phyloP scores from a whole-genome alignment of 2,113 vertebrate genomes.

The Thermophis baileyi region DNA sequence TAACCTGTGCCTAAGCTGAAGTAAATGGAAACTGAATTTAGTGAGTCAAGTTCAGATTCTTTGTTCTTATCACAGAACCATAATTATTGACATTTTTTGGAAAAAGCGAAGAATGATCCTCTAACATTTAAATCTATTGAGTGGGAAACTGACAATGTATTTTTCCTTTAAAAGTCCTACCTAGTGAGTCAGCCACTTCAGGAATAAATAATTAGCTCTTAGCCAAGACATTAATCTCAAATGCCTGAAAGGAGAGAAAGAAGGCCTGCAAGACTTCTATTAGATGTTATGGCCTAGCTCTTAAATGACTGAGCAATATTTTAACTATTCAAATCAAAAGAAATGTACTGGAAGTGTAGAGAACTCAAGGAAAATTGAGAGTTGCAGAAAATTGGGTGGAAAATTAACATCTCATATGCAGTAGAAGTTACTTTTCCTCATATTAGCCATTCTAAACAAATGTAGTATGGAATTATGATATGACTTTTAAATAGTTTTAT shows the following conservation, averaged over 20 bases:
- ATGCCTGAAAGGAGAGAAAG: not conserved
- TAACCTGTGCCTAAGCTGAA: not conserved
- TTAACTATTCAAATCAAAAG: conserved; percentile 19
- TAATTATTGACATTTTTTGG: not conserved
- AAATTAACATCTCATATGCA: conserved; percentile 30
- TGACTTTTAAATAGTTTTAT: not conserved
- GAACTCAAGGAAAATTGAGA: conserved; percentile 47
- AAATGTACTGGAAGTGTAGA: conserved; percentile 46
- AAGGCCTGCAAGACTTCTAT: not conserved
- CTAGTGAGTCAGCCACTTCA: not conserved
- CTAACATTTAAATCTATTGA: not conserved
- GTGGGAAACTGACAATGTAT: not conserved
- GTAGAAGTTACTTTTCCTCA: not conserved
- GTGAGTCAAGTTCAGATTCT: not conserved
- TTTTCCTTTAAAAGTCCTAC: not conserved
- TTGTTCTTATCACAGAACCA: not conserved
- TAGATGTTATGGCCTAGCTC: not conserved
- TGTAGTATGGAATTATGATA: not conserved
- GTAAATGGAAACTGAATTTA: not conserved
- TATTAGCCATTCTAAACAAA: not conserved
- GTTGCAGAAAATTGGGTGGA: conserved; percentile 41
- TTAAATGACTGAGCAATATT: conserved; percentile 15
- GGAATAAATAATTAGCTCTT: not conserved
- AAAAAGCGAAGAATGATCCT: not conserved
- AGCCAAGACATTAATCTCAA: not conserved